A percentile compares a stretch with the other conserved stretches of the same genome.
phyloP scores from a whole-genome alignment of 2,888 invertebrate genomes.

The Amorpha juglandis region DNA sequence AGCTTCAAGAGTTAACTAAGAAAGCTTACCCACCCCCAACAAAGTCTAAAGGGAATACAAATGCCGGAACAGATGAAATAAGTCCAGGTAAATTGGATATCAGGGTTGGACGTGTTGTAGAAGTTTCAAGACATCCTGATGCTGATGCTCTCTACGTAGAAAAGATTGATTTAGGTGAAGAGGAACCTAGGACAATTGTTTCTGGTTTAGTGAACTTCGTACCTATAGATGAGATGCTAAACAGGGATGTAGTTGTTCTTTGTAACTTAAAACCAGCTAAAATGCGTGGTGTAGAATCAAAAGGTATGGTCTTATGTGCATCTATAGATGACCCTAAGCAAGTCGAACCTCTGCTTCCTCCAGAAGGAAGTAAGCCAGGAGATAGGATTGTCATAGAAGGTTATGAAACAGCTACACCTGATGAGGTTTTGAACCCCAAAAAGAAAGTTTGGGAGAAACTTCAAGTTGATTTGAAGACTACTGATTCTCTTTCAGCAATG shows the following conservation, averaged over 20 bases:
- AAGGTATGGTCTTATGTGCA: constrained; percentile 97
- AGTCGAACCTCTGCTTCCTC: constrained; percentile 94
- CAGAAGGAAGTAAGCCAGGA: constrained; percentile 90
- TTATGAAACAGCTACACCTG: constrained; percentile 90
- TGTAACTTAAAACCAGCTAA: constrained; percentile 99
- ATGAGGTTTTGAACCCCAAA: constrained; percentile 95
- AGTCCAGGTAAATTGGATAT: constrained; percentile 93
- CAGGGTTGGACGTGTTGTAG: constrained; percentile 93
- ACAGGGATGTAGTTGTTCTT: constrained; percentile 95
- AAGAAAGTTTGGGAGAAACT: constrained; percentile 99
- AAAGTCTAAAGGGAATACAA: constrained; percentile 82
- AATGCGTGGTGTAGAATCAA: constrained; percentile 95
- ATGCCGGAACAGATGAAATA: constrained; percentile 80
- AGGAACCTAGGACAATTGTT: constrained; percentile 87
- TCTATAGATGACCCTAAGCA: constrained; percentile 90
- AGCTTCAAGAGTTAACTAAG: constrained; percentile 90
- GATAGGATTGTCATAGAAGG: constrained; percentile 93
- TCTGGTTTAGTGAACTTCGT: constrained; percentile 97
- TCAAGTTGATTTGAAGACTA: constrained; percentile 90
- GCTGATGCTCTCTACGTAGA: constrained; percentile 96
- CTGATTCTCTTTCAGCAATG: constrained; percentile 88
- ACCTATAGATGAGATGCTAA: constrained; percentile 94
- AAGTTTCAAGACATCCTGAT: constrained; percentile 94
- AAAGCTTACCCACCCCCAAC: constrained; percentile 93
- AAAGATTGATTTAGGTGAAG: constrained; percentile 95